phyloP scores from a whole-genome alignment of 1,140 invertebrate genomes.

The Zaprionus africanus region DNA sequence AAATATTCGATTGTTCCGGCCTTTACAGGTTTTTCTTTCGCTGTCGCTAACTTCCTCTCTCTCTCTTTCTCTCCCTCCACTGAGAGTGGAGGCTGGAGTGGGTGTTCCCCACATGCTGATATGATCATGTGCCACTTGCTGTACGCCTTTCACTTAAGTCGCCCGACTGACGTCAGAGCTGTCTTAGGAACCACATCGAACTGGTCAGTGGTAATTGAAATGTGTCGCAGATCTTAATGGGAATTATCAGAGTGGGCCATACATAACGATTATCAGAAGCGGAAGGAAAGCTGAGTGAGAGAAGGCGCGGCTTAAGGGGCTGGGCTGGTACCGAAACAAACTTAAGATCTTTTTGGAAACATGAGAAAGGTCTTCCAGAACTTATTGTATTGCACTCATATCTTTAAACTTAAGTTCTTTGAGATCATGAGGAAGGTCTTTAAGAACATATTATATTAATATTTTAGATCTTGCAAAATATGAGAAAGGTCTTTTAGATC shows the following conservation, averaged over 20 bases:
- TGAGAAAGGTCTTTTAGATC: no score
- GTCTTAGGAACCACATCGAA: conserved; percentile 30
- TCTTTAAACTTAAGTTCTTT: neutral
- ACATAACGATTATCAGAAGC: neutral
- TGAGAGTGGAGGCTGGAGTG: neutral
- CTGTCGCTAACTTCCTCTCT: neutral
- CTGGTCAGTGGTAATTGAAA: conserved; percentile 29
- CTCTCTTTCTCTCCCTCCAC: no score
- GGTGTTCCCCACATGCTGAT: neutral
- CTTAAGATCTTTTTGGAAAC: no score
- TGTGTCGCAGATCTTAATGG: neutral
- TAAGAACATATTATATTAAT: neutral
- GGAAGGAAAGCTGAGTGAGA: neutral
- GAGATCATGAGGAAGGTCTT: neutral
- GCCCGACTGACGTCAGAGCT: conserved; percentile 22
- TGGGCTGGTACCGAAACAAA: neutral
- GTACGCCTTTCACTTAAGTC: conserved; percentile 35
- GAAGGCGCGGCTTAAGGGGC: neutral
- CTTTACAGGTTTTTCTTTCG: conserved; percentile 35
- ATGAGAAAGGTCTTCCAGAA: no score
- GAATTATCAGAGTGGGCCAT: neutral
- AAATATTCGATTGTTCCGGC: conserved; percentile 13
- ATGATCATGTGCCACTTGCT: conserved; percentile 25
- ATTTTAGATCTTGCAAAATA: neutral
- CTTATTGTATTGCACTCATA: no score